phyloP scores from a whole-genome alignment of 1,140 invertebrate genomes.

The Leucophenga varia region DNA sequence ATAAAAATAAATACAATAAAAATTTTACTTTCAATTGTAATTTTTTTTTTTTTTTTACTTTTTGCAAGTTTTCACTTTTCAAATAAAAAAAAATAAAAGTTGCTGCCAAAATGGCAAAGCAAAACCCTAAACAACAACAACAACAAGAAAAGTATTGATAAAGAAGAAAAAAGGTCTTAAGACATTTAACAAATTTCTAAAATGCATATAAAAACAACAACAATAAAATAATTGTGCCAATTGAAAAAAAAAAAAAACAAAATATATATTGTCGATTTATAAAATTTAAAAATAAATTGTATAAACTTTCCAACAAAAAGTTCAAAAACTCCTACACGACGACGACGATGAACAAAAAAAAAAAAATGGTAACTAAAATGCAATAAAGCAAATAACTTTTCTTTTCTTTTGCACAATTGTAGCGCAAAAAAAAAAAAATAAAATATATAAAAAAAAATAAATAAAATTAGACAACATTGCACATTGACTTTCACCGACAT shows the following conservation, averaged over 20 bases:
- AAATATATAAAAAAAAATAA: not conserved
- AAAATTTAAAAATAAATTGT: too few species aligned
- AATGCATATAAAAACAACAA: too few species aligned
- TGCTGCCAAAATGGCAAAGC: too few species aligned
- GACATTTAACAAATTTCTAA: slow-evolving; percentile 48
- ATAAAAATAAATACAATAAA: too few species aligned
- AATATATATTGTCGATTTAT: too few species aligned
- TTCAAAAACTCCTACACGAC: slow-evolving; percentile 43
- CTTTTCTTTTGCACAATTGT: slow-evolving; percentile 51
- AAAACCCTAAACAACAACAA: not conserved
- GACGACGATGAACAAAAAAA: slow-evolving; percentile 12
- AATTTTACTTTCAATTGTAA: slow-evolving; percentile 3
- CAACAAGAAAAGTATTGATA: too few species aligned
- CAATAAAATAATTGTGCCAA: slow-evolving; percentile 54
- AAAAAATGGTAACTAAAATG: slow-evolving; percentile 33
- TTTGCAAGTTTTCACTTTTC: slow-evolving; percentile 38
- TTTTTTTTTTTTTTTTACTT: slow-evolving; percentile 24
- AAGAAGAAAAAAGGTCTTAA: slow-evolving; percentile 41
- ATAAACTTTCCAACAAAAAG: slow-evolving; percentile 46
- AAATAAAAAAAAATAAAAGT: not conserved
- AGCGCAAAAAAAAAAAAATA: slow-evolving; percentile 18
- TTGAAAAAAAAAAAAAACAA: slow-evolving; percentile 46
- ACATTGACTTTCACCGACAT: too few species aligned
- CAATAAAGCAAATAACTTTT: slow-evolving; percentile 41
- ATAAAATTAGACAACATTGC: too few species aligned